Percentiles rank a stretch among this genome's conserved stretches.
These are phyloP conservation scores for Orthosia incerta DNA, from an alignment of 2,888 invertebrate genomes.

Conservation along the genomic window DNA sequence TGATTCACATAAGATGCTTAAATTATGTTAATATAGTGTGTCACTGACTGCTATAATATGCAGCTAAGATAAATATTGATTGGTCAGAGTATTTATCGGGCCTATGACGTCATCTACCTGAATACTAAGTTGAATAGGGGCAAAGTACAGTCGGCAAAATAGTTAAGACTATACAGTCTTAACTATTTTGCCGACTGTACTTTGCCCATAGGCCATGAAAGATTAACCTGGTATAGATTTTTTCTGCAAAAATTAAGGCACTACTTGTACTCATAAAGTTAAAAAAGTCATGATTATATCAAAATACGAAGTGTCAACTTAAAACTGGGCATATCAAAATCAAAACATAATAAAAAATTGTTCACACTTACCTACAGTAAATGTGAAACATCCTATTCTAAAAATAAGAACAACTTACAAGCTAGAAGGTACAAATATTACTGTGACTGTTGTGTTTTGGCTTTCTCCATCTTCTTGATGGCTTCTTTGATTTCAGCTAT, in stretches of 20 bases:
- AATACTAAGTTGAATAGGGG: neutral
- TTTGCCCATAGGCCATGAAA: neutral
- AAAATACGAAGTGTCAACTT: slow-evolving; percentile 37
- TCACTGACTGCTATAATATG: neutral
- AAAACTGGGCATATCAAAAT: slow-evolving; percentile 51
- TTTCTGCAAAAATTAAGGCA: slow-evolving; percentile 29
- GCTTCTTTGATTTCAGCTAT: slow-evolving; percentile 37
- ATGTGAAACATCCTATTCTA: slow-evolving; percentile 20
- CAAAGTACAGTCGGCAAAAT: slow-evolving; percentile 3
- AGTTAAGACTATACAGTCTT: neutral
- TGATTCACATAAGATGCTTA: slow-evolving; percentile 2
- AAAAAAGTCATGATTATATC: slow-evolving; percentile 53
- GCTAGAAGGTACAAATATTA: slow-evolving; percentile 46
- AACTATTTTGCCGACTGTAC: too few relatives aligned
- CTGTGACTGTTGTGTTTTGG: slow-evolving; percentile 30
- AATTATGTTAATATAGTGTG: neutral
- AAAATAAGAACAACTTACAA: slow-evolving; percentile 35
- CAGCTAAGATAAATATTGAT: neutral
- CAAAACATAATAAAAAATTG: slow-evolving; percentile 53
- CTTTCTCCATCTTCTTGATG: slow-evolving; percentile 45
- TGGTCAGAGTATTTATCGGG: neutral
- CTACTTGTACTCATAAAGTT: slow-evolving; percentile 46
- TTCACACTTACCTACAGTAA: slow-evolving; percentile 17
- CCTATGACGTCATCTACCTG: neutral
- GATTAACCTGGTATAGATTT: neutral